These are phyloP conservation scores for Ciconia nigra DNA, from an alignment of 2,797 vertebrate genomes.

Conservation along the genomic window DNA sequence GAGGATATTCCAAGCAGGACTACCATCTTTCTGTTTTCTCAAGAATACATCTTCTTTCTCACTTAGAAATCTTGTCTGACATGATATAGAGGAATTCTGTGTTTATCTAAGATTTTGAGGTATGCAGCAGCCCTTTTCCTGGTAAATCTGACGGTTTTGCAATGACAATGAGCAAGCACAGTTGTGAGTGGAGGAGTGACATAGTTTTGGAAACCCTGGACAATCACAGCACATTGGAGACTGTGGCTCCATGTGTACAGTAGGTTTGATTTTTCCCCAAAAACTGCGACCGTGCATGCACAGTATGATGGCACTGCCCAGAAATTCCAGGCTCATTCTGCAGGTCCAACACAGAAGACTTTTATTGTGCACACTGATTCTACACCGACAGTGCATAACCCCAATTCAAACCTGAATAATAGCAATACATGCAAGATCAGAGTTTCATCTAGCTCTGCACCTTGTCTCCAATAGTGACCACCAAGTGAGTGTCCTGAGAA, in stretches of 20 bases:
- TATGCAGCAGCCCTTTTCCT: background rate
- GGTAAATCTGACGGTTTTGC: background rate
- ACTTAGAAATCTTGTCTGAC: background rate
- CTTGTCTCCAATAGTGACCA: background rate
- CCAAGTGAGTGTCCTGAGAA: background rate
- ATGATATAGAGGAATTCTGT: background rate
- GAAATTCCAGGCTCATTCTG: background rate
- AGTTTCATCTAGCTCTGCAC: background rate
- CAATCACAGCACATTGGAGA: background rate
- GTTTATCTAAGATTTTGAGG: background rate
- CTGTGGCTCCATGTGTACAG: background rate
- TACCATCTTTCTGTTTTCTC: background rate
- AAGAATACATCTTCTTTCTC: background rate
- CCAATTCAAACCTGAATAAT: background rate
- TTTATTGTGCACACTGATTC: background rate
- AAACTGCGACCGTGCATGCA: rapidly evolving
- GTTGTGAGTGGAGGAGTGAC: background rate
- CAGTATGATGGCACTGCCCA: background rate
- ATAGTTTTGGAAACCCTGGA: background rate
- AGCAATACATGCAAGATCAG: background rate
- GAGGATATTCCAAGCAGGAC: background rate
- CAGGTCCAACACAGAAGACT: background rate
- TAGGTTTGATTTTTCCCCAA: background rate
- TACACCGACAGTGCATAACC: background rate
- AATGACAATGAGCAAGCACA: background rate